Base-by-base conservation (phyloP, 64 coral and sea anemone species). In the Montipora cactus region DNA sequence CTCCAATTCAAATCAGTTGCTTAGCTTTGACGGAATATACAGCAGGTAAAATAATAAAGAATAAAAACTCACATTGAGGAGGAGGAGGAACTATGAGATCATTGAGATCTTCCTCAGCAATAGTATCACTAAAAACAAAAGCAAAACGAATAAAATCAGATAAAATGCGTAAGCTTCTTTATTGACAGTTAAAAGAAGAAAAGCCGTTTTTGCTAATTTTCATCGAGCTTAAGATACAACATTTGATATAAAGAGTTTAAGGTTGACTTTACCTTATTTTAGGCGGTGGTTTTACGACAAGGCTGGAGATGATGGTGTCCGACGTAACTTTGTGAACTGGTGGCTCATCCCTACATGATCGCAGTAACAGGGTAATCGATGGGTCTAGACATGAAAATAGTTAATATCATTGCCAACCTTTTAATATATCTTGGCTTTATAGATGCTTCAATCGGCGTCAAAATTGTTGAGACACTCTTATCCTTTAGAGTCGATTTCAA, bases 1-100 rank as follows among this genome's bases (percentile, higher is more conserved):
- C 37, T 37, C 37, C 37, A 37, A 37, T 37, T 37, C 37, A 37
- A 37, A 37, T 1, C 37, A 37, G 37, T 37, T 37, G 37, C 37
- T 37, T 37, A 37, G 37, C 37, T 37, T 37, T 37, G 37, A 1
- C 0, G 37, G 37, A 37, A 37, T 0, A 57, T 11, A 11, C 53
- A 57, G 53, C 53, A 11, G 53, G 9, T 64, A 14, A 3, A 71
- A 28, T 14, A 12, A 45, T 1, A 46, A 14, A 76, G 55, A 49
- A 70, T 6, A 72, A 2, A n/a, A 59, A 95, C 96, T 98, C 82
- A 98, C 96, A 88, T 8, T 79, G 22, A 48, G 96, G 96, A 14
- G 96, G 96, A 14, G 96, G 96, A 19, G 96, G 96, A 15, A 98
- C 96, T 70, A 98, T 98, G 37, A 98, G 81, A 21, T 98, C 96